phyloP scores from a whole-genome alignment of 2,797 vertebrate genomes.

The Florisuga fusca region DNA sequence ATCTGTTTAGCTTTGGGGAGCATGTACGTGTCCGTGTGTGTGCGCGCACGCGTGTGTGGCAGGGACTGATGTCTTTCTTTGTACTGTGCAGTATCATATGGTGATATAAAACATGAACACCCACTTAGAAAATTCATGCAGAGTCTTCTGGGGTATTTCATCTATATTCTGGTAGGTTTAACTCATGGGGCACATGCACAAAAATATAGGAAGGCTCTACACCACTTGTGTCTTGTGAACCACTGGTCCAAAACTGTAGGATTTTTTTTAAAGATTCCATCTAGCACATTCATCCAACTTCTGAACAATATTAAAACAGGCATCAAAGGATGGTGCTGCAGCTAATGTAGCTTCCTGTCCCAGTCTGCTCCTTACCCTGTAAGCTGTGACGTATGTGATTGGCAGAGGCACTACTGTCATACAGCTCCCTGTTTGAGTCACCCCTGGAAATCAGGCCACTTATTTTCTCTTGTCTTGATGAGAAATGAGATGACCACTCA shows the following conservation, averaged over 20 bases:
- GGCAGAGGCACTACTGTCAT: background rate
- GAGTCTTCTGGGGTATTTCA: background rate
- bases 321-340: background rate
- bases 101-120: conserved; percentile 20
- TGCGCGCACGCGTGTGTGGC: background rate
- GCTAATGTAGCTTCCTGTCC: background rate
- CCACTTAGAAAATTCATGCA: background rate
- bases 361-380: background rate
- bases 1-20: conserved; percentile 19
- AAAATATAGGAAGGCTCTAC: background rate
- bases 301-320: background rate
- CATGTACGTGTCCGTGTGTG: background rate
- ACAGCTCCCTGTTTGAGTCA: accelerated
- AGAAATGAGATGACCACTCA: background rate
- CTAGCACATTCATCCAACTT: background rate
- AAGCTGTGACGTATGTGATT: accelerated
- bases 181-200: background rate
- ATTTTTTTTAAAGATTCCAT: background rate
- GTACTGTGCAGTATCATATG: background rate
- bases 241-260: background rate
- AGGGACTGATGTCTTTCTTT: background rate
- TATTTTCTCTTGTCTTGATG: background rate
- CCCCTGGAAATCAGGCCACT: background rate
- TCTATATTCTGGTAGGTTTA: background rate
- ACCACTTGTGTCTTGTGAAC: background rate